A percentile compares a stretch with the other conserved stretches of the same genome.
Conservation (phyloP, 2,113 vertebrate genomes). For the Deroptyus accipitrinus region DNA sequence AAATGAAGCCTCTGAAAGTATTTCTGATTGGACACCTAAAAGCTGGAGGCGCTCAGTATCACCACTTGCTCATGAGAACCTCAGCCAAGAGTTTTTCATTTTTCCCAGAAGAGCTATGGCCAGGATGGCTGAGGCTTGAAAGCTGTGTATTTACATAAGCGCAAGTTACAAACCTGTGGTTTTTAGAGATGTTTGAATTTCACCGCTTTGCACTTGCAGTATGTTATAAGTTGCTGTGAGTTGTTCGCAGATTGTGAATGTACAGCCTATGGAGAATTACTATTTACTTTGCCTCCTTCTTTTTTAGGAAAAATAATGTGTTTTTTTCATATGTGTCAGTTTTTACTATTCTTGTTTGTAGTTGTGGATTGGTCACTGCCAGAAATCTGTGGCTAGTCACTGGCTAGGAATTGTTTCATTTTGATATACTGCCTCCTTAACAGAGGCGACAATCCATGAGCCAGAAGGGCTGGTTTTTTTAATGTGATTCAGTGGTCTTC, state of each 20-base stretch:
- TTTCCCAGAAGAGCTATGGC: conserved; percentile 49
- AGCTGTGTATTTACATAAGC: conserved; percentile 74
- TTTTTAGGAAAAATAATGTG: conserved; percentile 21
- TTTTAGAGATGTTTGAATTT: conserved; percentile 73
- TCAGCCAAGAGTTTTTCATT: conserved; percentile 51
- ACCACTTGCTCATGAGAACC: conserved; percentile 7
- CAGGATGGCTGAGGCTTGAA: conserved; percentile 43
- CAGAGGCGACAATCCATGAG: neutral
- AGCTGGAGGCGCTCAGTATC: neutral
- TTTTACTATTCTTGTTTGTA: conserved; percentile 40
- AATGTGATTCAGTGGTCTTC: neutral
- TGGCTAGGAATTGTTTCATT: conserved; percentile 35
- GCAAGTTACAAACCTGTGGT: conserved; percentile 75
- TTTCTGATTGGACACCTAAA: conserved; percentile 37
- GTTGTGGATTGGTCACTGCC: conserved; percentile 35
- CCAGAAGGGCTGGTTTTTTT: conserved; percentile 35
- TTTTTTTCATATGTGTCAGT: neutral
- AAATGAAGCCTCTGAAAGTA: conserved; percentile 2
- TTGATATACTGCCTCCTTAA: conserved; percentile 30
- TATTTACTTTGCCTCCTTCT: conserved; percentile 31
- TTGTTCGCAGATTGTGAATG: conserved; percentile 60
- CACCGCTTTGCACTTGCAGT: conserved; percentile 60
- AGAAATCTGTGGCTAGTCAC: conserved; percentile 38
- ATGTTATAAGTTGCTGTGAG: conserved; percentile 56
- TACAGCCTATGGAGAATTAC: conserved; percentile 59